Evolutionary conservation across 1,140 invertebrate species (phyloP).

Genomic region (Metaphire vulgaris): DNA sequence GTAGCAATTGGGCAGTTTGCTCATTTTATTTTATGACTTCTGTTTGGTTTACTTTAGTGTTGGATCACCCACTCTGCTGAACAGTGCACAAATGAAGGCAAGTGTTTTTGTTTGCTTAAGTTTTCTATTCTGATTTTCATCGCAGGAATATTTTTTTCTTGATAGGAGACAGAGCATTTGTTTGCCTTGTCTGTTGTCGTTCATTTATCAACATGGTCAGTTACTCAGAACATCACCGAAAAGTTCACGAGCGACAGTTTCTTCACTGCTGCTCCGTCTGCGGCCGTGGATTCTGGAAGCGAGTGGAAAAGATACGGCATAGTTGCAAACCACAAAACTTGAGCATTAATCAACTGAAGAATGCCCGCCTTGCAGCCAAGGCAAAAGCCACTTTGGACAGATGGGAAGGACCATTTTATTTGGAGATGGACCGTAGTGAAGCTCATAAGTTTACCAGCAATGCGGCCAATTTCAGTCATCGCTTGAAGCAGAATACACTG

Average conservation of each 20-base stretch:
- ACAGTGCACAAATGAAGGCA: too few relatives aligned
- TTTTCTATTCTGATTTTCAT: too few relatives aligned
- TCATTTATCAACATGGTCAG: background rate
- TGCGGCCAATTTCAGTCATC: too few relatives aligned
- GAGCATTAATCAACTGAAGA: background rate
- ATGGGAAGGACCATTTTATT: background rate
- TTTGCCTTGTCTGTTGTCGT: background rate
- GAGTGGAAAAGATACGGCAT: background rate
- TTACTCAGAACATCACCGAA: background rate
- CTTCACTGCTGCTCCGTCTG: background rate
- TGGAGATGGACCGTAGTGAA: background rate
- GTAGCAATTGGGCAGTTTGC: too few relatives aligned
- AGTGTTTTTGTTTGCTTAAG: too few relatives aligned
- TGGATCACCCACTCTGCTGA: too few relatives aligned
- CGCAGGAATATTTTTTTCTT: too few relatives aligned
- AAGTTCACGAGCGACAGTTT: background rate
- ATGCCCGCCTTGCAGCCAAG: background rate
- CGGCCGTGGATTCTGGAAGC: background rate
- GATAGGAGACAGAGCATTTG: background rate
- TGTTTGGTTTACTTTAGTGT: too few relatives aligned
- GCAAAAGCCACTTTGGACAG: background rate
- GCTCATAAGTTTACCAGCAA: background rate
- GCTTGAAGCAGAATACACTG: too few relatives aligned
- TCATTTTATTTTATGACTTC: too few relatives aligned
- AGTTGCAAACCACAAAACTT: background rate